Evolutionary conservation across 2,888 invertebrate genomes (phyloP).

Genomic region (Eupithecia dodoneata): DNA sequence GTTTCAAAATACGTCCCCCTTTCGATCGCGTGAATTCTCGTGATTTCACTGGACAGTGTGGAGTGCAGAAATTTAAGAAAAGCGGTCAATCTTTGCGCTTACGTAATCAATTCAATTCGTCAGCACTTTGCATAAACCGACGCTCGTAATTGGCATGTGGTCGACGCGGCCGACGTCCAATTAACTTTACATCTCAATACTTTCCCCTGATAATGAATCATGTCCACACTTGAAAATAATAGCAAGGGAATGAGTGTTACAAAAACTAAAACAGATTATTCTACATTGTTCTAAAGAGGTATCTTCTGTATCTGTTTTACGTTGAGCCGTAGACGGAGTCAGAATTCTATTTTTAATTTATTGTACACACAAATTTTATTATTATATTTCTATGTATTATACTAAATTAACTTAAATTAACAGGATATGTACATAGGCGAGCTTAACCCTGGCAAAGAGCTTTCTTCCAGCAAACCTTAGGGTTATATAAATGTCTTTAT

Average conservation of each 20-base stretch:
- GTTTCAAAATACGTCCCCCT: not conserved
- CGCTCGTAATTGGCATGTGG: conserved; percentile 57
- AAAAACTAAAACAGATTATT: not conserved
- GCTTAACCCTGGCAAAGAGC: no score
- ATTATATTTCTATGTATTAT: no score
- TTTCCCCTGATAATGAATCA: conserved; percentile 66
- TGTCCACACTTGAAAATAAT: conserved; percentile 55
- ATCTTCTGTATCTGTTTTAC: not conserved
- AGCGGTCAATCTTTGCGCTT: conserved; percentile 27
- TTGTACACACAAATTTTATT: no score
- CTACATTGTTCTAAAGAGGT: not conserved
- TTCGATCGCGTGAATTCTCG: conserved; percentile 8
- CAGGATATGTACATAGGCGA: no score
- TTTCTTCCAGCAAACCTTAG: no score
- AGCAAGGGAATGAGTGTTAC: not conserved
- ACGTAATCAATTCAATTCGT: conserved; percentile 55
- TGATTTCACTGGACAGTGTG: not conserved
- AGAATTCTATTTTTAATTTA: no score
- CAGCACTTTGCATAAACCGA: conserved; percentile 54
- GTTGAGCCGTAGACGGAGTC: not conserved
- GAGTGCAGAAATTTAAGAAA: not conserved
- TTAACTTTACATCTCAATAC: conserved; percentile 64
- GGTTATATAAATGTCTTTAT: no score
- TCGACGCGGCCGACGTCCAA: conserved; percentile 56
- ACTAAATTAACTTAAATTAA: no score